Conservation (phyloP, 1,140 invertebrate species). For the Bicyclus anynana region DNA sequence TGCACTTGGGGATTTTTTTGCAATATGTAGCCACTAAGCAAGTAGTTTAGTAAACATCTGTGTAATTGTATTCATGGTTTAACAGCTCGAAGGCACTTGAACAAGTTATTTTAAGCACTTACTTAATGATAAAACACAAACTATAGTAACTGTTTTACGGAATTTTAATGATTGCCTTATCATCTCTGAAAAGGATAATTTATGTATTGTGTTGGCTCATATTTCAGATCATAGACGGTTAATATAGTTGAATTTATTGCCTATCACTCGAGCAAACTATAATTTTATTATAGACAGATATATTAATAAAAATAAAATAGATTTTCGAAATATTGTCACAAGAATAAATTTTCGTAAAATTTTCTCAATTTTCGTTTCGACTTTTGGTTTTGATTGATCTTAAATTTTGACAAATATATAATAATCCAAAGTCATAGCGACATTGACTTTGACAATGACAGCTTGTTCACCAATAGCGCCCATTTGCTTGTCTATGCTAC, state of each 20-base stretch:
- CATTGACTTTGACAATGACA: no score
- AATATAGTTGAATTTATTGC: background rate
- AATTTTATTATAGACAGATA: background rate
- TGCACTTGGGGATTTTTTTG: background rate
- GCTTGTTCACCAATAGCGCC: no score
- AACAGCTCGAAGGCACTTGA: constrained; percentile 17
- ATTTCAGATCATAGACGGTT: constrained; percentile 32
- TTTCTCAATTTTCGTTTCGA: no score
- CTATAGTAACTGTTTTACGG: constrained; percentile 57
- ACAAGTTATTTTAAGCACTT: constrained; percentile 32
- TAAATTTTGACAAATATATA: no score
- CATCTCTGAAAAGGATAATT: constrained; percentile 53
- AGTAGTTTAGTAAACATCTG: background rate
- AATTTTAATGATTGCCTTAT: constrained; percentile 68
- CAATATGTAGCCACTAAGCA: constrained; percentile 5
- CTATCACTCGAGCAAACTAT: background rate
- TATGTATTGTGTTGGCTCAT: constrained; percentile 33
- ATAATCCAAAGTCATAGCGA: no score
- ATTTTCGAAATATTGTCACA: no score
- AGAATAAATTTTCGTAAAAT: no score
- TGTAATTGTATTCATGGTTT: background rate
- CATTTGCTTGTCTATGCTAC: no score
- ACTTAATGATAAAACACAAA: constrained; percentile 54
- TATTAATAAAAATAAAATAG: no score
- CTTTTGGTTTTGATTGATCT: no score